phyloP scores from a whole-genome alignment of 2,888 invertebrate genomes.

The Ichneumoninae sp. region DNA sequence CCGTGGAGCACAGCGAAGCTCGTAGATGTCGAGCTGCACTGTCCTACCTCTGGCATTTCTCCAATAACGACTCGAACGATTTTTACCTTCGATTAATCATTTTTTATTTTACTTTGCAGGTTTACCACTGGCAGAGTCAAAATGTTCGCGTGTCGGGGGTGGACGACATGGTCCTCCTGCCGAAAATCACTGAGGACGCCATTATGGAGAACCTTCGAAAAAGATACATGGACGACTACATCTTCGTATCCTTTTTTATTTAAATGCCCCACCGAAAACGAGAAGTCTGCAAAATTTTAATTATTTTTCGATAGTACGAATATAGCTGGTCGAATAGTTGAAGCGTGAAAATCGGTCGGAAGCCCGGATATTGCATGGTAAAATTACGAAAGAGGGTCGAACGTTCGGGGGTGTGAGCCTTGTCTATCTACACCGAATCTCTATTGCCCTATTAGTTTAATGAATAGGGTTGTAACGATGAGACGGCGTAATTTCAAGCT shows the following conservation, averaged over 20 bases:
- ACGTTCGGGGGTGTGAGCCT: constrained; percentile 4
- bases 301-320: not conserved
- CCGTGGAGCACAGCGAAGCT: constrained; percentile 48
- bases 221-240: constrained; percentile 88
- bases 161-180: constrained; percentile 89
- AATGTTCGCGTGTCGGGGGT: constrained; percentile 89
- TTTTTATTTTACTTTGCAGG: constrained; percentile 78
- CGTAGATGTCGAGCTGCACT: constrained; percentile 49
- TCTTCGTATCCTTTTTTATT: constrained; percentile 86
- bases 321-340: not conserved
- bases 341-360: constrained; percentile 23
- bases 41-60: constrained; percentile 26
- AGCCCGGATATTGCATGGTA: constrained; percentile 4
- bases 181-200: constrained; percentile 87
- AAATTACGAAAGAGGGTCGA: constrained; percentile 10
- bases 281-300: not conserved
- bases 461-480: constrained; percentile 14
- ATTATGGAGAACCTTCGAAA: constrained; percentile 89
- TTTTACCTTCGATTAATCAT: not conserved
- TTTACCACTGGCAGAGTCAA: constrained; percentile 90
- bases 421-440: not conserved
- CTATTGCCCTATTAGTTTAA: constrained; percentile 20
- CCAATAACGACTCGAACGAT: not conserved
- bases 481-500: constrained; percentile 10
- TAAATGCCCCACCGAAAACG: not conserved